These are phyloP conservation scores for Holothuria scabra DNA, from an alignment of 53 echinoderm and acorn worm species.

Conservation along the genomic window DNA sequence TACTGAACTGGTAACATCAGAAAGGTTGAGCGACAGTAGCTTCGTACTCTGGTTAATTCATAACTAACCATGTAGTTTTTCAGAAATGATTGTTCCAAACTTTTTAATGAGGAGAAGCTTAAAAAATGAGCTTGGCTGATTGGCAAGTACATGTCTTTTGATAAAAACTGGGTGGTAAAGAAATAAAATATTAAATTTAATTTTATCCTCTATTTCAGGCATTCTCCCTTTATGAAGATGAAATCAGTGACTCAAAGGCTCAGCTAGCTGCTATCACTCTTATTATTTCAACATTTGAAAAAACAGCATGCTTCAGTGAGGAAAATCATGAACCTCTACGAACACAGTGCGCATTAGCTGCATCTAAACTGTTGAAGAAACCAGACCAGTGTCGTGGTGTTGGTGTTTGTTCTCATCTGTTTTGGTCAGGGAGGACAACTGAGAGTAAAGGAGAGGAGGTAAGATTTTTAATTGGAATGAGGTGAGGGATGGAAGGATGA, in stretches of 20 bases:
- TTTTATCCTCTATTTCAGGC: constrained; percentile 55
- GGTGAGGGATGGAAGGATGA: not conserved
- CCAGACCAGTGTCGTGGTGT: constrained; percentile 98
- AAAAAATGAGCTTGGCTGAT: no score
- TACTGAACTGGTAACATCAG: no score
- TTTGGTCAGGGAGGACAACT: constrained; percentile 95
- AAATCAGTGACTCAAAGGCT: constrained; percentile 98
- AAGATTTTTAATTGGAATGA: not conserved
- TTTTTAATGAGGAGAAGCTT: no score
- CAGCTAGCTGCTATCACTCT: constrained; percentile 96
- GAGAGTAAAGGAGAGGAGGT: constrained; percentile 95
- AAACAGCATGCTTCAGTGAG: constrained; percentile 94
- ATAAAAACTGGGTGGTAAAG: not conserved
- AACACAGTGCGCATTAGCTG: constrained; percentile 93
- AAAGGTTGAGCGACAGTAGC: no score
- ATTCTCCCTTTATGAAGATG: constrained; percentile 92
- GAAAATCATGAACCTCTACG: constrained; percentile 96
- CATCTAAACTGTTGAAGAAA: constrained; percentile 92
- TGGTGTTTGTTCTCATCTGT: constrained; percentile 93
- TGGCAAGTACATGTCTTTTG: not conserved
- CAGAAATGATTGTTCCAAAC: no score
- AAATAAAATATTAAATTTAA: not conserved
- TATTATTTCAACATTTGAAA: constrained; percentile 96
- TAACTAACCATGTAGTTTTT: no score
- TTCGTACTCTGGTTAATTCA: no score